A percentile compares a stretch with the other conserved stretches of the same genome.
phyloP scores from a whole-genome alignment of 64 coral and sea anemone genomes.

The Hydrozoanthus tunicans region DNA sequence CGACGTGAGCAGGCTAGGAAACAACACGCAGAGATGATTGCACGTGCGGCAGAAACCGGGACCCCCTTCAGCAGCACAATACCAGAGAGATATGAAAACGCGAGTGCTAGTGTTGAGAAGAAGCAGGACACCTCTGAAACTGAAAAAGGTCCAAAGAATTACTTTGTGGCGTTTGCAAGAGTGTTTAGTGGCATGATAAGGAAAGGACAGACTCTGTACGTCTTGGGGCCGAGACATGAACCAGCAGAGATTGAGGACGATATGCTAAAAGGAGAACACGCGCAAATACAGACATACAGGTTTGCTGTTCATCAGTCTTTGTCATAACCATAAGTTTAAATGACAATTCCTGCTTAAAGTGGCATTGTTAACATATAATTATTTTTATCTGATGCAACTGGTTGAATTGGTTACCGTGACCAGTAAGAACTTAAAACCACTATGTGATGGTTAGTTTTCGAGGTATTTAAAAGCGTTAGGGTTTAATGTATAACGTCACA shows the following conservation, averaged over 20 bases:
- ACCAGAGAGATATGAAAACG: neutral
- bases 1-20: slow-evolving; percentile 88
- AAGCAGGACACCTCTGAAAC: neutral
- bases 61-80: neutral
- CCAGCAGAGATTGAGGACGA: slow-evolving; percentile 34
- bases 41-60: slow-evolving; percentile 4
- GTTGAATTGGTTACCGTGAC: too few relatives aligned
- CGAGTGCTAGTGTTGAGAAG: neutral
- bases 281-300: slow-evolving; percentile 23
- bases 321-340: too few relatives aligned
- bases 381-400: neutral
- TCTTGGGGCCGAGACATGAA: slow-evolving; percentile 92
- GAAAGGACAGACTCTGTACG: slow-evolving; percentile 83
- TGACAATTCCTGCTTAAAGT: neutral
- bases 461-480: neutral
- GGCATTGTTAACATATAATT: neutral
- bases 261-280: neutral
- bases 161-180: slow-evolving; percentile 90
- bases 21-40: slow-evolving; percentile 82
- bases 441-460: too few relatives aligned
- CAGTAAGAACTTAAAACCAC: too few relatives aligned
- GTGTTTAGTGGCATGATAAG: slow-evolving; percentile 89
- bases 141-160: slow-evolving; percentile 53
- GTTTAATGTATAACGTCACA: too few relatives aligned
- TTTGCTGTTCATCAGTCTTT: neutral